These are phyloP conservation scores for Karalla daura DNA, from an alignment of 2,797 vertebrate genomes.

Conservation along the genomic window DNA sequence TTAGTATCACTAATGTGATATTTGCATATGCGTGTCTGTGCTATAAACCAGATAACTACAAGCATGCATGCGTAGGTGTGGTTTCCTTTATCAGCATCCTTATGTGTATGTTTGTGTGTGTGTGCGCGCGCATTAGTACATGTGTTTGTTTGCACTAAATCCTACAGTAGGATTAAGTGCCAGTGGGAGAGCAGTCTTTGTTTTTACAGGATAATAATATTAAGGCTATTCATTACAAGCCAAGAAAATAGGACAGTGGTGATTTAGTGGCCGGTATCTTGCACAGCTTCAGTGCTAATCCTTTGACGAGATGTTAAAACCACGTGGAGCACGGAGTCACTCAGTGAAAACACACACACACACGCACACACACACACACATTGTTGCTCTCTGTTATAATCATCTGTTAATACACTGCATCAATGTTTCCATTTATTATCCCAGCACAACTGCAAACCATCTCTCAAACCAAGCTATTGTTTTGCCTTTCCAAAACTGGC, in stretches of 20 bases:
- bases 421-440: constrained; percentile 17
- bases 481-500: constrained; percentile 36
- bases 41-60: neutral
- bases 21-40: neutral
- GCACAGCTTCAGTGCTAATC: constrained; percentile 44
- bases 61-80: constrained; percentile 9
- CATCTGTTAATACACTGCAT: constrained; percentile 11
- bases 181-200: constrained; percentile 46
- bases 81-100: constrained; percentile 8
- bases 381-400: constrained; percentile 1
- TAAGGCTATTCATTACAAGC: constrained; percentile 69
- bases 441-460: constrained; percentile 3
- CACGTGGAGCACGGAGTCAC: constrained; percentile 19
- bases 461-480: constrained; percentile 23
- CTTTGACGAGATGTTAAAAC: constrained; percentile 39
- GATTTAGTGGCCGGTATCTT: constrained; percentile 41
- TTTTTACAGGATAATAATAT: constrained; percentile 68
- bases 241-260: constrained; percentile 53
- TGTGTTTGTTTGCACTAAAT: constrained; percentile 51
- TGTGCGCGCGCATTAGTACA: constrained; percentile 2
- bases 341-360: neutral
- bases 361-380: neutral
- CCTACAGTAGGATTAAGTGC: constrained; percentile 52
- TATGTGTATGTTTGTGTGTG: constrained; percentile 31
- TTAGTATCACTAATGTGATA: neutral